Conservation (phyloP, 1,140 invertebrate species). For the Venturia canescens region DNA sequence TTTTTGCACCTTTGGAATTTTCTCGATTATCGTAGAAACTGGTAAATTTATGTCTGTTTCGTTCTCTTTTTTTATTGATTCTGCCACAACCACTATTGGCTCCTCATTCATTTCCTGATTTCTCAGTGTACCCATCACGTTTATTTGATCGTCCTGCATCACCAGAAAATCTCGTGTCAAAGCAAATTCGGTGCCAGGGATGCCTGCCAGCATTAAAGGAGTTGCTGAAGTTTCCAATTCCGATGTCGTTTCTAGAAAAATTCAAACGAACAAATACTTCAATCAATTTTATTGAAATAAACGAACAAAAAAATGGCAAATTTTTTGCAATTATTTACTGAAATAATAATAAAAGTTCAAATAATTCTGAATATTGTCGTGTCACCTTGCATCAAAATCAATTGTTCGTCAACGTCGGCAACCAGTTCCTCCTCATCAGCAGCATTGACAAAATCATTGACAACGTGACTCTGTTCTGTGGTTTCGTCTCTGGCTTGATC, state of each 20-base stretch:
- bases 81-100: slow-evolving; percentile 35
- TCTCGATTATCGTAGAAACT: background rate
- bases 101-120: slow-evolving; percentile 64
- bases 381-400: slow-evolving; percentile 74
- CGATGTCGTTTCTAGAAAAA: slow-evolving; percentile 61
- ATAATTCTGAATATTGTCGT: too few relatives aligned
- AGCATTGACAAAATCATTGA: slow-evolving; percentile 69
- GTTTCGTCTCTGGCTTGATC: slow-evolving; percentile 62
- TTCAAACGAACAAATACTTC: slow-evolving; percentile 39
- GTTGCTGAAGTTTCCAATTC: slow-evolving; percentile 68
- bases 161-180: slow-evolving; percentile 73
- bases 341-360: too few relatives aligned
- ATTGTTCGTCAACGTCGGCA: slow-evolving; percentile 70
- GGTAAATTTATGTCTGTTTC: background rate
- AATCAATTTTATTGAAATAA: slow-evolving; percentile 23
- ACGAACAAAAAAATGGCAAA: slow-evolving; percentile 12
- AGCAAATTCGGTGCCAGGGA: slow-evolving; percentile 70
- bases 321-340: background rate
- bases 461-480: slow-evolving; percentile 59
- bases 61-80: background rate
- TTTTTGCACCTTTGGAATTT: background rate
- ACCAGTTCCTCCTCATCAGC: slow-evolving; percentile 67
- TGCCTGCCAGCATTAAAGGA: slow-evolving; percentile 71
- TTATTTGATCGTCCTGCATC: slow-evolving; percentile 75
- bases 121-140: slow-evolving; percentile 70